Percentiles rank a stretch among this genome's conserved stretches.
These are phyloP conservation scores for Andrena praecox DNA, from an alignment of 2,888 invertebrate genomes.

Conservation along the genomic window DNA sequence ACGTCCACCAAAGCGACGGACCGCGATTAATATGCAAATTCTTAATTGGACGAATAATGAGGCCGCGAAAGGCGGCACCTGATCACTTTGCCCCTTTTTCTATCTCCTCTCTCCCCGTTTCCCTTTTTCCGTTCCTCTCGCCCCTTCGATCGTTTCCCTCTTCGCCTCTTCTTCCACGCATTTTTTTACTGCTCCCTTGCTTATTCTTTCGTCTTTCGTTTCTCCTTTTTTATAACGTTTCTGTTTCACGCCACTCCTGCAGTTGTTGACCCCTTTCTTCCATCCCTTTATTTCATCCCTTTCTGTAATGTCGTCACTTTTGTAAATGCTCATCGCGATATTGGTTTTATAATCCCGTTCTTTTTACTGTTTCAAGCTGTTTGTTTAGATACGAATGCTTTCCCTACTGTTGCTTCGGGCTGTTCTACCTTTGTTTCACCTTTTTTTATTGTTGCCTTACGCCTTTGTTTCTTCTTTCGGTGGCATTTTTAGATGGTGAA, in stretches of 20 bases:
- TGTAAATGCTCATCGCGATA: no score
- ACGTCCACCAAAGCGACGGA: slow-evolving; percentile 62
- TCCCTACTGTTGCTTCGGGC: no score
- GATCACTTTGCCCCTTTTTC: slow-evolving; percentile 12
- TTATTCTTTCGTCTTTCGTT: not conserved
- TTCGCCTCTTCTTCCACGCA: not conserved
- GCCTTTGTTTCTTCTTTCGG: not conserved
- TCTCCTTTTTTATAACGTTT: not conserved
- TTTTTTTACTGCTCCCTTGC: not conserved
- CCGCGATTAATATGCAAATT: slow-evolving; percentile 75
- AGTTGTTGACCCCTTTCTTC: no score
- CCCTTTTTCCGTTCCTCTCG: not conserved
- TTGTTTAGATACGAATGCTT: no score
- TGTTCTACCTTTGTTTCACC: no score
- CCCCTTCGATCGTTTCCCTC: not conserved
- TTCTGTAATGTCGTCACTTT: no score
- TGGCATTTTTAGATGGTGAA: not conserved
- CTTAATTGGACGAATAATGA: slow-evolving; percentile 77
- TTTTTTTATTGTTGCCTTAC: no score
- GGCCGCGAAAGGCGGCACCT: slow-evolving; percentile 48
- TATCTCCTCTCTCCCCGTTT: slow-evolving; percentile 12
- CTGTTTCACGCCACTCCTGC: not conserved
- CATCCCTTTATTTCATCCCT: no score
- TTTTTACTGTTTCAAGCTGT: no score
- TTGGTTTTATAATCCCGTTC: no score